phyloP scores from a whole-genome alignment of 2,113 vertebrate species.

The Leptosomus discolor region DNA sequence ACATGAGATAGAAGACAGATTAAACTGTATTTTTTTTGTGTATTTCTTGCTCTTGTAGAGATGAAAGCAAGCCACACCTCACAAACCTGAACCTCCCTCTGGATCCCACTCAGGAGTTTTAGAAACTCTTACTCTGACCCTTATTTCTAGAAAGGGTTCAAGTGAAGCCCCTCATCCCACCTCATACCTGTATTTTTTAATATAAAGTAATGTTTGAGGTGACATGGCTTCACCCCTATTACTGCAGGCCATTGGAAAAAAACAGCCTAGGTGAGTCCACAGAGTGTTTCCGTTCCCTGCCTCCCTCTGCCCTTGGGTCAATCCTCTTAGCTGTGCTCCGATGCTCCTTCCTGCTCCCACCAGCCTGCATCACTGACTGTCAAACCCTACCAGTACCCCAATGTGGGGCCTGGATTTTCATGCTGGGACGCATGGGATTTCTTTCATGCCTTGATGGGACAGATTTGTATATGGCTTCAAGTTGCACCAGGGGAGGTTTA shows the following conservation, averaged over 20 bases:
- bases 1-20: not conserved
- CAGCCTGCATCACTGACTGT: not conserved
- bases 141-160: not conserved
- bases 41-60: not conserved
- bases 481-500: no score
- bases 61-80: not conserved
- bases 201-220: not conserved
- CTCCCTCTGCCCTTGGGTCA: not conserved
- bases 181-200: not conserved
- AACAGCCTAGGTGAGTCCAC: not conserved
- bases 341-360: not conserved
- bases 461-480: no score
- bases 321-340: not conserved
- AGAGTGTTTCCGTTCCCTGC: not conserved
- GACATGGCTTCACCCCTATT: not conserved
- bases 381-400: not conserved
- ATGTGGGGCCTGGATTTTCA: not conserved
- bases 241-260: not conserved
- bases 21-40: not conserved
- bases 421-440: rapidly evolving
- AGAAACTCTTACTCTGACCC: not conserved
- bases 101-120: not conserved
- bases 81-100: not conserved
- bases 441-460: not conserved
- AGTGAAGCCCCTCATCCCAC: not conserved